Conservation (phyloP, 1,140 invertebrate species). For the Polyergus mexicanus region DNA sequence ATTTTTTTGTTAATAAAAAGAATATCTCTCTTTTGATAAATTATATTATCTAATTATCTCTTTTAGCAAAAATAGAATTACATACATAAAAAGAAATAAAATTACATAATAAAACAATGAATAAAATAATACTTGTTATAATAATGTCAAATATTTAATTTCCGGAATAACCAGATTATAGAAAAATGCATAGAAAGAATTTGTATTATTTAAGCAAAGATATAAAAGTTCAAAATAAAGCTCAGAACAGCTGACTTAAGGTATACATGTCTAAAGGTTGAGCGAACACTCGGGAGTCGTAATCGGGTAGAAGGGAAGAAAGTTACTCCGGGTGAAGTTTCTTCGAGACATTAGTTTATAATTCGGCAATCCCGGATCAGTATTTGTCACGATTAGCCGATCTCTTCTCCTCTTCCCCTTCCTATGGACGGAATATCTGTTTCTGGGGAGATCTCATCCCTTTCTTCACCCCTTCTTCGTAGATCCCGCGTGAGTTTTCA, state of each 20-base stretch:
- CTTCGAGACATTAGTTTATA: constrained; percentile 85
- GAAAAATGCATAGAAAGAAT: constrained; percentile 9
- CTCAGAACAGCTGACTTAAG: background rate
- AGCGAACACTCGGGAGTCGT: constrained; percentile 33
- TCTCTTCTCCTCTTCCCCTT: constrained; percentile 64
- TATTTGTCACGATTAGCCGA: constrained; percentile 86
- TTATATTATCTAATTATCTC: constrained; percentile 17
- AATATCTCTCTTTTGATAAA: background rate
- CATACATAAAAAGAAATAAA: background rate
- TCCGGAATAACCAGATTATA: background rate
- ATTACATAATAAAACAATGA: constrained; percentile 1
- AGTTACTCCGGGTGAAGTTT: constrained; percentile 79
- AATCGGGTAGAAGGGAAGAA: constrained; percentile 68
- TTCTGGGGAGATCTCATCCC: constrained; percentile 68
- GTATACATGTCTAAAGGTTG: constrained; percentile 34
- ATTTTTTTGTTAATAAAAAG: background rate
- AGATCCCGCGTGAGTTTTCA: constrained; percentile 80
- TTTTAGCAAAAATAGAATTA: background rate
- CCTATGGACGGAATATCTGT: constrained; percentile 68
- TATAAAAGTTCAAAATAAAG: constrained; percentile 26
- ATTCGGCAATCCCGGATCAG: constrained; percentile 86
- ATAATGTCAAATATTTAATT: background rate
- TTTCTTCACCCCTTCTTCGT: constrained; percentile 76
- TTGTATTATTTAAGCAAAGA: background rate
- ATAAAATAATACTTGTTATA: background rate